Percentiles rank a stretch among this genome's conserved stretches.
phyloP scores from a whole-genome alignment of 2,113 vertebrate species.

The Sitta europaea region DNA sequence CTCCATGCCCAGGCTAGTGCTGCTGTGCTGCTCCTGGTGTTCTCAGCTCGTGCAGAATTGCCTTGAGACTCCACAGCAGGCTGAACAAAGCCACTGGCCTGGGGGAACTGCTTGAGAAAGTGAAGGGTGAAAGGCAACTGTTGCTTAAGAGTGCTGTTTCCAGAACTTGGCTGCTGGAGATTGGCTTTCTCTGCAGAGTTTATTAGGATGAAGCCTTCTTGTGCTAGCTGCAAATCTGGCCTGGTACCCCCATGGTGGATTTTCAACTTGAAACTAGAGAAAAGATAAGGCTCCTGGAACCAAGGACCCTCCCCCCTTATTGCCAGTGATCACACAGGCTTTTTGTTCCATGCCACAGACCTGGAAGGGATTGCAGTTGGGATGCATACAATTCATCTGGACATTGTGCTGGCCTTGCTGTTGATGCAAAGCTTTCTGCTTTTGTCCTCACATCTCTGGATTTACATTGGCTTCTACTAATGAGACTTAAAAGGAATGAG shows the following conservation, averaged over 20 bases:
- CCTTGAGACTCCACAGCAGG: neutral
- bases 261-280: neutral
- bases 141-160: neutral
- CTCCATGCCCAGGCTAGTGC: neutral
- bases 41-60: neutral
- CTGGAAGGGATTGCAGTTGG: neutral
- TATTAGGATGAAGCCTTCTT: neutral
- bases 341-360: neutral
- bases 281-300: neutral
- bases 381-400: neutral
- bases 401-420: neutral
- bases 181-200: neutral
- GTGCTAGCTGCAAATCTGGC: neutral
- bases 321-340: neutral
- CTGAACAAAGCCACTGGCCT: neutral
- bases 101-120: neutral
- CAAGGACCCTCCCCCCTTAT: neutral
- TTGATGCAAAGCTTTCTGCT: neutral
- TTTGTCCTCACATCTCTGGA: neutral
- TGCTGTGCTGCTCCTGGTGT: neutral
- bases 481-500: constrained; percentile 16
- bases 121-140: neutral
- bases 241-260: neutral
- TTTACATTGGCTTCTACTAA: constrained; percentile 7
- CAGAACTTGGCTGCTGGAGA: neutral